Evolutionary conservation across 2,113 vertebrate genomes (phyloP), one percentile per base, ranked within the genome.

Genomic region (Gymnocephalus cernua): DNA sequence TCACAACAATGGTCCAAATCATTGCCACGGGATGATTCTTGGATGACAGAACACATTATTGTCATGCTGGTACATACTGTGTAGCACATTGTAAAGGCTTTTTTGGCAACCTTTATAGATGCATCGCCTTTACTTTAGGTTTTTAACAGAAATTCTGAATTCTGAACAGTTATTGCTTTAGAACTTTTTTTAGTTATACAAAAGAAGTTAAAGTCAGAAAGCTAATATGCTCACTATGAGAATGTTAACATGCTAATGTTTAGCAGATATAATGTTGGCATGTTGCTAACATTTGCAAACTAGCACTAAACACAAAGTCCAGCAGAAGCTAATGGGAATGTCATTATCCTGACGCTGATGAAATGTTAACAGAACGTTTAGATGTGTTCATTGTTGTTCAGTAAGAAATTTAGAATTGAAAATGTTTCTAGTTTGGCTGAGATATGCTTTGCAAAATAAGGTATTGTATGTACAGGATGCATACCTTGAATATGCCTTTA

Each of bases 121-220:
- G 27, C 27, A 16, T 35, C 38, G 11, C 23, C 11, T 80, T 66
- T 21, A 51, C 19, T 71, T 53, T 35, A 48, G 48, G 10, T 75
- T 80, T 51, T 57, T 70, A 70, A 75, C n/a, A 32, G n/a, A 74
- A 54, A 53, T 10, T 25, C 77, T 47, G 18, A 8, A 62, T 44
- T 23, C 44, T 50, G 19, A 45, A 51, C 53, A 35, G 11, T 19
- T 9, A 32, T 38, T 38, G 6, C 10, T 9, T 38, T 10, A 10
- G 8, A 38, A 9, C 8, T 8, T 7, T 32, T 72, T 68, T 25
- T n/a, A 1, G 2, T 21, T 2, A 56, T 13, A 59, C 38, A 72
- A 72, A 58, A 72, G 54, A 58, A 32, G 69, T n/a, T 58, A 4
- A 32, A 38, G 38, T 9, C 38, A 38, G 38, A 38, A 38, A 38